Base-by-base conservation (phyloP, 2,888 invertebrate species). In the Apamea epomidion region DNA sequence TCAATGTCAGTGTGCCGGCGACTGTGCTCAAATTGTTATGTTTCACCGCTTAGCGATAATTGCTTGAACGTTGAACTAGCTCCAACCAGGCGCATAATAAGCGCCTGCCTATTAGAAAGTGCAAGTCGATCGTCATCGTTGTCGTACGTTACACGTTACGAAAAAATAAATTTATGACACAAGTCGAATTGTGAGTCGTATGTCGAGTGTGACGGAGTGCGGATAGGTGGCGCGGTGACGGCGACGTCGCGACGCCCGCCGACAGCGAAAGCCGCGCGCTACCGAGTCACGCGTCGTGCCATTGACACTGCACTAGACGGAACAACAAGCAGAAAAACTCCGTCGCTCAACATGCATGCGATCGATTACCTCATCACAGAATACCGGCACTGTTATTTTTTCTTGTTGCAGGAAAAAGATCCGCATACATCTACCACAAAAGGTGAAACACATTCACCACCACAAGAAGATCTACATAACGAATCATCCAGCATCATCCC, bases 401-500 rank as follows among this genome's bases (percentile, higher is more conserved):
- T 93, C 89, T 96, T 96, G 96, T 97, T 97, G 76, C 96, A 97
- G 97, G 93, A 97, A 97, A 94, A 97, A 97, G 94, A 97, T 97
- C 92, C 97, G 97, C 93, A 97, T 97, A 93, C 97, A 97, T 94
- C 96, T 97, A 94, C 97, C 97, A 91, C 97, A 97, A 94, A 96
- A 96, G 92, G 97, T 97, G 93, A 97, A 97, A 93, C 97, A 97
- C 90, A 97, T 97, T 91, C 97, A 97, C 91, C 97, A 97, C 90
- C 97, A 97, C 87, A 97, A 97, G 94, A 97, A 97, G 92, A 95
- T 97, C 89, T 97, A 97, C 88, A 97, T 97, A 85, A 97, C 97
- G 84, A 96, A 97, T 91, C 96, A 97, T 91, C 95, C 96, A 83
- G 96, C 97, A 78, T 88, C 95, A 86, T 94, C 97, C 45, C 96